phyloP scores from a whole-genome alignment of 2,888 invertebrate genomes.

The Polydrusus tereticollis region DNA sequence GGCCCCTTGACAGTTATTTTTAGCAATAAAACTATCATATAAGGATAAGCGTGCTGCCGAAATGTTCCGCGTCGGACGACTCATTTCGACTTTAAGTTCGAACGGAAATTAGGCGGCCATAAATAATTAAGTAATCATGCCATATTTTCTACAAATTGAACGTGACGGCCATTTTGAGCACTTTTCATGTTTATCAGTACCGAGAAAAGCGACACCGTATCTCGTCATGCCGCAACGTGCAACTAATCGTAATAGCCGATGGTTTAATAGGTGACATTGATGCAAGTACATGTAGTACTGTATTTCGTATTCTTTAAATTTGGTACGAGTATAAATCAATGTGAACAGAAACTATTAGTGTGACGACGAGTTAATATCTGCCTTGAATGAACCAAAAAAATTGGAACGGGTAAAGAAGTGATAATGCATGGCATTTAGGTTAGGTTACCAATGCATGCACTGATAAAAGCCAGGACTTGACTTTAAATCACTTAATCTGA shows the following conservation, averaged over 20 bases:
- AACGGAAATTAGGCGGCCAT: slow-evolving; percentile 52
- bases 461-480: no score
- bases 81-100: slow-evolving; percentile 35
- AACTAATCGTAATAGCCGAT: slow-evolving; percentile 19
- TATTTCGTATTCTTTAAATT: no score
- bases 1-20: slow-evolving; percentile 6
- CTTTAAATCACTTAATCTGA: no score
- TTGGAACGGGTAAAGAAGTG: no score
- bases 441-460: no score
- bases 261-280: slow-evolving; percentile 44
- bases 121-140: slow-evolving; percentile 52
- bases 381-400: no score
- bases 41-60: background rate
- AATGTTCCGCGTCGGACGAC: background rate
- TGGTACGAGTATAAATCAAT: no score
- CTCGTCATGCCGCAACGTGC: slow-evolving; percentile 33
- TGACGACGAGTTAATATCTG: no score
- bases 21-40: background rate
- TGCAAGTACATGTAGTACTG: slow-evolving; percentile 1
- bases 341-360: no score
- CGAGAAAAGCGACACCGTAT: slow-evolving; percentile 41
- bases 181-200: slow-evolving; percentile 40
- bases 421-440: no score
- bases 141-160: slow-evolving; percentile 49
- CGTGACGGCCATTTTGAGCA: slow-evolving; percentile 40